Percentiles rank a stretch among this genome's conserved stretches.
Evolutionary conservation across 2,113 vertebrate genomes (phyloP).

Genomic region (Edolisoma coerulescens): DNA sequence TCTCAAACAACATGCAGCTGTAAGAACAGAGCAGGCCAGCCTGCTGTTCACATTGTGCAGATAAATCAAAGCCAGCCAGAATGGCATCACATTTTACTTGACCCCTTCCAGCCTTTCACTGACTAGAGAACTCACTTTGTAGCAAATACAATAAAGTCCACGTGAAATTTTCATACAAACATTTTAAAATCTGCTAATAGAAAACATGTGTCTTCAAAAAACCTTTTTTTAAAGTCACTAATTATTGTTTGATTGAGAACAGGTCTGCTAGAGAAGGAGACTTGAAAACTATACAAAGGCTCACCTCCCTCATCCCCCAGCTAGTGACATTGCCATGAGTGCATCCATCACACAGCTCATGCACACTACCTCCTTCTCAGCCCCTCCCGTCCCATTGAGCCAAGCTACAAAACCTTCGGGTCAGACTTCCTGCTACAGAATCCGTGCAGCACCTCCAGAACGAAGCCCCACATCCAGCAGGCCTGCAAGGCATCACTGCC

Average conservation of each 20-base stretch:
- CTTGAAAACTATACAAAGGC: neutral
- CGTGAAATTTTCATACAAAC: neutral
- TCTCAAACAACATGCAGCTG: neutral
- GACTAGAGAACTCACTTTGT: neutral
- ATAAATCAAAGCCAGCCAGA: neutral
- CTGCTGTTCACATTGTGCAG: neutral
- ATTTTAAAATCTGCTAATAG: neutral
- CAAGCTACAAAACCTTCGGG: neutral
- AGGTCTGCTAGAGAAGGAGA: neutral
- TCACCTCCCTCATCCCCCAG: neutral
- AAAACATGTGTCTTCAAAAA: neutral
- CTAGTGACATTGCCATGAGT: neutral
- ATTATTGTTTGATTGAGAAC: neutral
- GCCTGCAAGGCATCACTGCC: neutral
- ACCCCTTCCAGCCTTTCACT: neutral
- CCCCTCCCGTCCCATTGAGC: accelerated
- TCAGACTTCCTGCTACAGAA: neutral
- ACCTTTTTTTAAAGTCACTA: neutral
- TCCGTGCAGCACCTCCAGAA: neutral
- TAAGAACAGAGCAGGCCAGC: neutral
- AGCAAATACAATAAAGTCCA: neutral
- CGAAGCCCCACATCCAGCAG: neutral
- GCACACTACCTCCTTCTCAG: neutral
- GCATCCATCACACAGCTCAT: neutral
- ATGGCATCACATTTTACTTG: neutral